phyloP scores from a whole-genome alignment of 2,888 invertebrate genomes.

The Chalcis sispes region DNA sequence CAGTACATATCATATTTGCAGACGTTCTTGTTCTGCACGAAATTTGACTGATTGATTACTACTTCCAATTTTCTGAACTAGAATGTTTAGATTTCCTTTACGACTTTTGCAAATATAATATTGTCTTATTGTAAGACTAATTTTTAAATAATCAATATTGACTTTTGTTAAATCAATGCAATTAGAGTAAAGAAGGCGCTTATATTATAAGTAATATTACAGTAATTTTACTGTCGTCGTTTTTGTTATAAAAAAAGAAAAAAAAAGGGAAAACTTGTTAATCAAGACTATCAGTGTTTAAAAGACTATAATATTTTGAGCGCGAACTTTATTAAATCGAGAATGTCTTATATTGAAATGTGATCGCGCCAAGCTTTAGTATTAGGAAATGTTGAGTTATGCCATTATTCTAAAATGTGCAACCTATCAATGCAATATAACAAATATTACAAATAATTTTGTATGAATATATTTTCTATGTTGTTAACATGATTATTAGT shows the following conservation, averaged over 20 bases:
- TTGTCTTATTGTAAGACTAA: constrained; percentile 22
- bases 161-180: constrained; percentile 49
- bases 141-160: constrained; percentile 30
- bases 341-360: constrained; percentile 46
- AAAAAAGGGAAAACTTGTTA: constrained; percentile 35
- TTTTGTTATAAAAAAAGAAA: constrained; percentile 30
- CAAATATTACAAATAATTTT: constrained; percentile 70
- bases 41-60: constrained; percentile 34
- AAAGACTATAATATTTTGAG: constrained; percentile 32
- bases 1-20: constrained; percentile 24
- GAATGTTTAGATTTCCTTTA: constrained; percentile 5
- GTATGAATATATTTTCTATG: constrained; percentile 58
- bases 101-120: constrained; percentile 2
- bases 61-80: constrained; percentile 35
- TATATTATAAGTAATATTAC: constrained; percentile 46
- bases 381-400: constrained; percentile 63
- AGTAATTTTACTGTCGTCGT: constrained; percentile 47
- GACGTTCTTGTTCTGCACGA: constrained; percentile 26
- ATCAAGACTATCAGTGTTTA: constrained; percentile 42
- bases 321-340: constrained; percentile 44
- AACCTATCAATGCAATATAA: constrained; percentile 75
- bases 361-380: constrained; percentile 60
- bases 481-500: constrained; percentile 52
- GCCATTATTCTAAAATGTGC: constrained; percentile 70
- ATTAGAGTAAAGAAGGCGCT: constrained; percentile 41